Conservation (phyloP, 2,888 invertebrate genomes). For the Caenorhabditis sinica region DNA sequence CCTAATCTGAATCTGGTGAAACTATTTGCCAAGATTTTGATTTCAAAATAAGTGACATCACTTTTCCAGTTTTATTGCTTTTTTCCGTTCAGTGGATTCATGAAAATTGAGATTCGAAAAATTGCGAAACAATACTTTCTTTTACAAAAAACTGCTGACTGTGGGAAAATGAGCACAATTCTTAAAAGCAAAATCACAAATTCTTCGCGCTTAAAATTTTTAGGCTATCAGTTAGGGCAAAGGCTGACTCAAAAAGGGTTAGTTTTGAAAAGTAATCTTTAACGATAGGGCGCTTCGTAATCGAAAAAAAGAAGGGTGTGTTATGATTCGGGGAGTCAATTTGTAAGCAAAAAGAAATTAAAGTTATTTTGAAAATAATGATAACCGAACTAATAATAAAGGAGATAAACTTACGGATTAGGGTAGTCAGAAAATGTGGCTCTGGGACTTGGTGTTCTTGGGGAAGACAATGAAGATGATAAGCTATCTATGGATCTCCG, state of each 20-base stretch:
- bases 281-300: no score
- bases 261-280: no score
- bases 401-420: slow-evolving; percentile 51
- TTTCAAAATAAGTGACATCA: neutral
- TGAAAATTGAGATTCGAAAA: neutral
- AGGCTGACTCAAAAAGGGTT: no score
- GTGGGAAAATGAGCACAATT: neutral
- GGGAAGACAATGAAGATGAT: slow-evolving; percentile 50
- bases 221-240: no score
- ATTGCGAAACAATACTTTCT: slow-evolving; percentile 1
- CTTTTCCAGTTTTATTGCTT: neutral
- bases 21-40: neutral
- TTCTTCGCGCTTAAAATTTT: neutral
- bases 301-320: no score
- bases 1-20: no score
- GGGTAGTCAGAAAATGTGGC: slow-evolving; percentile 57
- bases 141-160: slow-evolving; percentile 1
- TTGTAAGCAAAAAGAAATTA: no score
- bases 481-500: slow-evolving; percentile 55
- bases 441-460: slow-evolving; percentile 55
- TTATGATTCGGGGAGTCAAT: neutral
- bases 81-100: neutral
- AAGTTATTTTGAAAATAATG: neutral
- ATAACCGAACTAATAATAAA: neutral
- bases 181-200: no score